Percentiles rank a stretch among this genome's conserved stretches.
Conservation (phyloP, 2,888 invertebrate species). For the Geophilus truncorum region DNA sequence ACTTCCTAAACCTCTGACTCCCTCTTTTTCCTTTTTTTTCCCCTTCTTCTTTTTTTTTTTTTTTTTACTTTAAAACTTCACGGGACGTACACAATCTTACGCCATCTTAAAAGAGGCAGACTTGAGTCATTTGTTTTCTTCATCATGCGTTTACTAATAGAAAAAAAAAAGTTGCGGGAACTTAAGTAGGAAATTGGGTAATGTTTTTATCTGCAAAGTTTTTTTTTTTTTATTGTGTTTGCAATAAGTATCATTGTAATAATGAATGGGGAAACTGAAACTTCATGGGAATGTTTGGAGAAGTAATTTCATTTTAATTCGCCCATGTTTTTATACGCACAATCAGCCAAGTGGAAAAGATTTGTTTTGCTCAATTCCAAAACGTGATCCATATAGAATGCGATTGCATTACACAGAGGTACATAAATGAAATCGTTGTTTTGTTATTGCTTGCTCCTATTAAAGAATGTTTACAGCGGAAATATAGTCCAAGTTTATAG, state of each 20-base stretch:
- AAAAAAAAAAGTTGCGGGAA: neutral
- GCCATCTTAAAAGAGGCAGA: neutral
- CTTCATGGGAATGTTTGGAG: conserved; percentile 3
- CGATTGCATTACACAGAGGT: neutral
- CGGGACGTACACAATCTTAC: neutral
- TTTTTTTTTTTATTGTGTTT: neutral
- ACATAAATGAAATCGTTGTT: conserved; percentile 4
- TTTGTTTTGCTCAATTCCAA: neutral
- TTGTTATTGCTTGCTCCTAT: conserved; percentile 22
- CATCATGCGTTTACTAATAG: neutral
- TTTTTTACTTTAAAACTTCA: too few species aligned
- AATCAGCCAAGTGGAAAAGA: neutral
- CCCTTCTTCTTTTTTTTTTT: too few species aligned
- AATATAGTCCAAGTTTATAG: conserved; percentile 22
- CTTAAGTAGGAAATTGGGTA: neutral
- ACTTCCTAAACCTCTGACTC: neutral
- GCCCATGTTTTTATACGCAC: neutral
- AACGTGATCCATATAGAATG: conserved; percentile 10
- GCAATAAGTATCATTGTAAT: neutral
- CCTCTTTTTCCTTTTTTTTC: neutral
- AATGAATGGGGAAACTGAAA: neutral
- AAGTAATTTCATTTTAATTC: neutral
- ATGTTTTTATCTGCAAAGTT: neutral
- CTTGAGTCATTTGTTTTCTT: neutral
- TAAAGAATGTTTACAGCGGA: conserved; percentile 12